Percentiles rank a stretch among this genome's conserved stretches.
Evolutionary conservation across 1,140 invertebrate species (phyloP).

Genomic region (Temnothorax nylanderi): DNA sequence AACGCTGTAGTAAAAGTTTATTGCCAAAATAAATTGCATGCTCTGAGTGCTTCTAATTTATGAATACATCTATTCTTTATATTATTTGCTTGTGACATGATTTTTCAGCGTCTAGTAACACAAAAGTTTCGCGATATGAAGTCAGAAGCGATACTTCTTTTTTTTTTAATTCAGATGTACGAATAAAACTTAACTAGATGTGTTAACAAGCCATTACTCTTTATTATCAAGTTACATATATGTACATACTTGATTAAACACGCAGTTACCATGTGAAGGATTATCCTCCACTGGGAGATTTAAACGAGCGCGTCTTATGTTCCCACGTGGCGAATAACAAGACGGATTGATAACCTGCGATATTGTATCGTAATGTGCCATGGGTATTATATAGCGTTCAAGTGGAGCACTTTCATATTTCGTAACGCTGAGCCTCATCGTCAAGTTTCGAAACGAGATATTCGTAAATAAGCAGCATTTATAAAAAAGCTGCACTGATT

Average conservation of each 20-base stretch:
- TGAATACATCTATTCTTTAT: not conserved
- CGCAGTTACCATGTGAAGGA: conserved; percentile 28
- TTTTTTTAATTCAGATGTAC: not conserved
- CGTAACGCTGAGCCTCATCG: not conserved
- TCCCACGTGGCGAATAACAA: conserved; percentile 30
- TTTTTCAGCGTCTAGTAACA: not conserved
- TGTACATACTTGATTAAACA: conserved; percentile 1
- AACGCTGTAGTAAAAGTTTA: conserved; percentile 19
- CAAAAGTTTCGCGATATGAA: not conserved
- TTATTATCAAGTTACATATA: conserved; percentile 45
- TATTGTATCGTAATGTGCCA: not conserved
- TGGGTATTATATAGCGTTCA: not conserved
- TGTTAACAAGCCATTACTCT: conserved; percentile 2
- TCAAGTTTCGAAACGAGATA: not conserved
- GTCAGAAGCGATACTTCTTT: not conserved
- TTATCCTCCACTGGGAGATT: conserved; percentile 32
- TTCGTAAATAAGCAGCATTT: not conserved
- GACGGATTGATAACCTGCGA: conserved; percentile 31
- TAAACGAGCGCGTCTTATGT: conserved; percentile 34
- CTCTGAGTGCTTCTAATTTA: not conserved
- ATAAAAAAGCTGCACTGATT: not conserved
- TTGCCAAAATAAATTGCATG: conserved; percentile 11
- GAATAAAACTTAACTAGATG: not conserved
- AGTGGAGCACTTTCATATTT: conserved; percentile 12
- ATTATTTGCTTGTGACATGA: not conserved